Conservation (phyloP, 2,797 vertebrate genomes). For the Smutsia gigantea region DNA sequence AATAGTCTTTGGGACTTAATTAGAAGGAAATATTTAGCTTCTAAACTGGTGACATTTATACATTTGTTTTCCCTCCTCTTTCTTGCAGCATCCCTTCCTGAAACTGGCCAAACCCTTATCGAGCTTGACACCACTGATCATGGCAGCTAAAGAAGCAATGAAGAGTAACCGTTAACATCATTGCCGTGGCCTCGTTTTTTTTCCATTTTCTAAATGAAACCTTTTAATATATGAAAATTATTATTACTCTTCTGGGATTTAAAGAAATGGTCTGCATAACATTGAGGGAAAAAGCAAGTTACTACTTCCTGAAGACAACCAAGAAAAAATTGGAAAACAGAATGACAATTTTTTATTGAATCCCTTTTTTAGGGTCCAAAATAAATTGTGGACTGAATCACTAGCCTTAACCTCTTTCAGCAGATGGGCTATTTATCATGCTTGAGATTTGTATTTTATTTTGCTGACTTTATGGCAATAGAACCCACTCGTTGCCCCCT, state of each 20-base stretch:
- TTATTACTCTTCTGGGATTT: conserved; percentile 81
- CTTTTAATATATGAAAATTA: conserved; percentile 88
- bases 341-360: conserved; percentile 70
- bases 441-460: conserved; percentile 76
- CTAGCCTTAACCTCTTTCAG: conserved; percentile 72
- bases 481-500: conserved; percentile 79
- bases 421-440: conserved; percentile 80
- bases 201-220: conserved; percentile 86
- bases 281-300: conserved; percentile 75
- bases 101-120: conserved; percentile 99
- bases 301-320: conserved; percentile 80
- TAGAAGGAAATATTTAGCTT: conserved; percentile 11
- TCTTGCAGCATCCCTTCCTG: conserved; percentile 96
- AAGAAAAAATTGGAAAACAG: conserved; percentile 71
- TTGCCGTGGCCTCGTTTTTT: conserved; percentile 72
- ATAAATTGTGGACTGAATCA: conserved; percentile 83
- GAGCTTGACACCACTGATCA: conserved; percentile 97
- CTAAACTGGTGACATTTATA: conserved; percentile 12
- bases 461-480: conserved; percentile 81
- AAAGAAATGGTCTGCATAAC: conserved; percentile 75
- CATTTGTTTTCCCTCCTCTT: conserved; percentile 21
- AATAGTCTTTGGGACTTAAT: conserved; percentile 1
- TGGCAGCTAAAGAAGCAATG: conserved; percentile 99
- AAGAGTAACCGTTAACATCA: conserved; percentile 96
- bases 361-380: conserved; percentile 81